Evolutionary conservation across 2,797 vertebrate genomes (phyloP).

Genomic region (Pitangus sulphuratus): DNA sequence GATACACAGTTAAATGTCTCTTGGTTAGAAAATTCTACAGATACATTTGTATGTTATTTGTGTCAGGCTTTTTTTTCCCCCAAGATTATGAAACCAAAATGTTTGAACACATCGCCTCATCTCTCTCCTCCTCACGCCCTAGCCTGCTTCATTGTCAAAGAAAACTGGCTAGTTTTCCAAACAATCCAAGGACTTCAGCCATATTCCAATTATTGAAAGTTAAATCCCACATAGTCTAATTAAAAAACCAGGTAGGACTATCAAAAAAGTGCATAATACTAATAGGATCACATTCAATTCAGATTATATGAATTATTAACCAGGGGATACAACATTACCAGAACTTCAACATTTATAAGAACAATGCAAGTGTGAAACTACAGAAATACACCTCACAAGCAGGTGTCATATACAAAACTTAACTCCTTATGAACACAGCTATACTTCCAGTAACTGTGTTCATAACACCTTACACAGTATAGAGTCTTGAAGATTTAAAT

Average conservation of each 20-base stretch:
- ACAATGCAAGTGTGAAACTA: not conserved
- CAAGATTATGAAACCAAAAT: not conserved
- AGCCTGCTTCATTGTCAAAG: not conserved
- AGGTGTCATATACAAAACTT: not conserved
- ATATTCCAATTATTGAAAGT: not conserved
- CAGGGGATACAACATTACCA: not conserved
- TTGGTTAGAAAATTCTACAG: not conserved
- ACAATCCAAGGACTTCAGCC: not conserved
- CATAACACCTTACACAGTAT: not conserved
- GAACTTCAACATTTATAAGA: not conserved
- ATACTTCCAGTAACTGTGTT: not conserved
- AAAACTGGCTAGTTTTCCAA: not conserved
- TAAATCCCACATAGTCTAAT: not conserved
- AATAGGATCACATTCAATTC: not conserved
- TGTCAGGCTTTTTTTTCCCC: not conserved
- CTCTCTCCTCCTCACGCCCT: rapidly evolving
- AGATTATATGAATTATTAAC: not conserved
- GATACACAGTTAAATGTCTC: not conserved
- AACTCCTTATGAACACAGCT: not conserved
- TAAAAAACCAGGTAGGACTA: not conserved
- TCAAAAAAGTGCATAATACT: not conserved
- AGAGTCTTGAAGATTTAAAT: not conserved
- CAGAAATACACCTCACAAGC: not conserved
- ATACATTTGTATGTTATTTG: not conserved
- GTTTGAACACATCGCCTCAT: not conserved